Evolutionary conservation across 2,113 vertebrate species (phyloP).

Genomic region (Phyllostomus hastatus): DNA sequence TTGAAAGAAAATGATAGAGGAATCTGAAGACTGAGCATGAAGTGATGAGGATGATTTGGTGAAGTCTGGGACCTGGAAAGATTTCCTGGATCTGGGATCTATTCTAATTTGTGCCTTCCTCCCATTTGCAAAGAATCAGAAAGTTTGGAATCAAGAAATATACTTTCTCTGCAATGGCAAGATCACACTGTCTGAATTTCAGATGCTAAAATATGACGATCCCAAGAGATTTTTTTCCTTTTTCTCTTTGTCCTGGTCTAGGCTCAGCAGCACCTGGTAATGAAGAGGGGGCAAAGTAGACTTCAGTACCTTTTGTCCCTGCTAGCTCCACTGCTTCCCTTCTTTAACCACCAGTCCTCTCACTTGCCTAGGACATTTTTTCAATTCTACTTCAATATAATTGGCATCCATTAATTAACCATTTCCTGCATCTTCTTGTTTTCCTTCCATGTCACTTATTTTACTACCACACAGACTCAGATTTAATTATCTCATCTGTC

Average conservation of each 20-base stretch:
- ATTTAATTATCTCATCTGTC: slow-evolving; percentile 62
- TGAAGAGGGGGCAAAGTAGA: not conserved
- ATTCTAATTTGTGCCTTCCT: not conserved
- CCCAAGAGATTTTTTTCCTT: not conserved
- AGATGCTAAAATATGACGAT: not conserved
- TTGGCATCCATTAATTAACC: slow-evolving; percentile 46
- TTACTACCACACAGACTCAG: slow-evolving; percentile 22
- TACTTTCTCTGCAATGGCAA: not conserved
- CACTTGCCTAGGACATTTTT: not conserved
- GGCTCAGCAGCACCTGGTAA: not conserved
- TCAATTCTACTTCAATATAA: slow-evolving; percentile 37
- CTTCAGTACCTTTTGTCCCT: not conserved
- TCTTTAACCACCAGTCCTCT: not conserved
- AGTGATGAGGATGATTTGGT: fast-evolving
- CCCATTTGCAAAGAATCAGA: not conserved
- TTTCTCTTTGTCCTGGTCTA: not conserved
- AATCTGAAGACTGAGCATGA: not conserved
- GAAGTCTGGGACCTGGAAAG: not conserved
- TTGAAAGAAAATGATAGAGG: not conserved
- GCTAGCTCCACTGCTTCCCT: not conserved
- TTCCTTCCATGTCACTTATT: slow-evolving; percentile 41
- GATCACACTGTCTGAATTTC: not conserved
- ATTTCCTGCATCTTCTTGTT: slow-evolving; percentile 23
- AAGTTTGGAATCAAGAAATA: not conserved
- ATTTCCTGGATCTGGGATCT: not conserved